Base-by-base conservation (phyloP, 1,140 invertebrate genomes). In the Euwallacea fornicatus region DNA sequence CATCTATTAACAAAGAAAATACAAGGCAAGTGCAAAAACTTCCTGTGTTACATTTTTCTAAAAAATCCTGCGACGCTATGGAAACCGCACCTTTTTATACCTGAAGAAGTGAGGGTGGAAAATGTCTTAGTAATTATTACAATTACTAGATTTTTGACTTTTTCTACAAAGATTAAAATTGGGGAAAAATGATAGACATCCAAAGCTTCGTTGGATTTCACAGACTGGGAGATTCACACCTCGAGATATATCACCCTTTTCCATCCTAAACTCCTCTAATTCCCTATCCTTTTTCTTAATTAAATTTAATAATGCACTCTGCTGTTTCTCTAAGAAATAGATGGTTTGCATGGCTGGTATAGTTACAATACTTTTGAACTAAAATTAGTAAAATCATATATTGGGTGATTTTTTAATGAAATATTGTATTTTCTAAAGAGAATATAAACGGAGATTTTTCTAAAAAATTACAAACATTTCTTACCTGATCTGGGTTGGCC, bases 281-380 rank as follows among this genome's bases (percentile, higher is more conserved):
- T 76, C 75, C 50, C 55, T 74, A 56, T 78, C 76, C 68, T 78
- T 78, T 43, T 75, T 76, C 47, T 74, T 56, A 21, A 78, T n/a
- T 15, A 75, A 53, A 47, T 73, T 67, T 46, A 65, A 65, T 43
- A 78, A 62, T 67, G 71, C 69, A 46, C 69, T 59, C 61, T 78
- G 74, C 42, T 70, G 66, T 46, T 66, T 69, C 65, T 77, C 76
- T 42, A 78, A 73, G 44, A 71, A 72, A 54, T 72, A 68, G 43
- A 78, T 66, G 8, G 74, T 77, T 61, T 74, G 69, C 8, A 76
- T 73, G 16, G 74, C 61, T 10, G 74, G 66, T 10, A 77, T 41
- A n/a, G 74, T 76, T 15, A 77, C 61, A 50, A 56, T 64, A 69
- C 65, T 56, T 63, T 54, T 74, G 47, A 76, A 75, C 75, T 76